Evolutionary conservation across 92 coral and sea anemone genomes (phyloP), one percentile per base, ranked within the genome.

Genomic region (Actinernus sp.): DNA sequence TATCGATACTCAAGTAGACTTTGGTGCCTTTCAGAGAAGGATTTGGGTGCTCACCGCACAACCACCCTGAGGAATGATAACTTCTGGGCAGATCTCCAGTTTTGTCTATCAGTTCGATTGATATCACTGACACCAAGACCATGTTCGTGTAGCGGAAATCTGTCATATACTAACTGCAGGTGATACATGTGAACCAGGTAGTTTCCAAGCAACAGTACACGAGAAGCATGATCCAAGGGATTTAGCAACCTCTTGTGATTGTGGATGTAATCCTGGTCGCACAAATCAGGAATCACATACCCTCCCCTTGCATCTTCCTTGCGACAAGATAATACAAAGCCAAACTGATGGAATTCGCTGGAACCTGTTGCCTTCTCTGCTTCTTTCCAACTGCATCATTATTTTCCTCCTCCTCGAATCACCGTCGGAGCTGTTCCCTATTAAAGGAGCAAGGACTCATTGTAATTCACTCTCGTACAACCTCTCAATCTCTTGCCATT

Each of bases 341-440:
- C 71, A 2, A 30, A 23, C 5, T 71, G 36, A 1, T 13, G 68
- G 40, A 26, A 71, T 71, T n/a, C 68, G 60, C 31, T 40, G 40
- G 41, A 57, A 73, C 25, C 63, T 31, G 28, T 1, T 12, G 6
- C 54, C 63, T 20, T 47, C 54, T 4, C 21, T 31, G 30, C 19
- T 16, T 19, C 27, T 25, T n/a, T 25, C 16, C n/a, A 49, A 44
- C 53, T 76, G 84, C 18, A 55, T 59, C 85, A 78, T 67, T 4
- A 77, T 14, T 23, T 77, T 66, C 6, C 70, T 19, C 3, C 84
- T n/a, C 12, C 69, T 26, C 4, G 74, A 44, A 46, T 77, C 76
- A 1, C 84, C 84, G 26, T 77, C 84, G 14, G 84, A 77, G 49
- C 51, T 47, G 59, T 77, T 58, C 9, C 75, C 76, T 23, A 77